Conservation (phyloP, 1,140 invertebrate genomes). For the Leptopilina clavipes region DNA sequence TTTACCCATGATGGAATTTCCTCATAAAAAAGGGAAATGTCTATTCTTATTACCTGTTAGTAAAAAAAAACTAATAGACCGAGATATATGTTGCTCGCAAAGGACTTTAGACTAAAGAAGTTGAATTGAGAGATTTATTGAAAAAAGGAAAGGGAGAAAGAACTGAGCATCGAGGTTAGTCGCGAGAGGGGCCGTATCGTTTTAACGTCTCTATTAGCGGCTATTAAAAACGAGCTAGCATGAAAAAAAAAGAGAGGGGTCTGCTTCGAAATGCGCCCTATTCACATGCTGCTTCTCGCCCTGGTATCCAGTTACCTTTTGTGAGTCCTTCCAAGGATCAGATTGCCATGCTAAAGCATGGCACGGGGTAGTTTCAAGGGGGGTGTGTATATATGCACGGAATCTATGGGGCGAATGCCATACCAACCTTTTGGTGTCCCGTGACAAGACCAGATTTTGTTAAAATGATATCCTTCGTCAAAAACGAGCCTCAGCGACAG, state of each 20-base stretch:
- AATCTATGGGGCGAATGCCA: constrained; percentile 46
- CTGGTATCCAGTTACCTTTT: constrained; percentile 72
- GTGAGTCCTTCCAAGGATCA: constrained; percentile 67
- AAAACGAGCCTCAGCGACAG: constrained; percentile 37
- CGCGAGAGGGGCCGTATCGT: constrained; percentile 69
- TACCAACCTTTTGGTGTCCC: constrained; percentile 55
- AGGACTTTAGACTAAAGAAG: constrained; percentile 40
- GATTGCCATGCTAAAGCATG: constrained; percentile 63
- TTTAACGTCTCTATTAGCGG: constrained; percentile 75
- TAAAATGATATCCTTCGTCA: constrained; percentile 69
- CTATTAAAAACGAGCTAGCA: constrained; percentile 70
- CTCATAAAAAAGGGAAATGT: not conserved
- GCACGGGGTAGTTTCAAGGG: constrained; percentile 59
- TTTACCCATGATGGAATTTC: too few species aligned
- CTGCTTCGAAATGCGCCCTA: constrained; percentile 62
- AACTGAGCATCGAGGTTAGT: constrained; percentile 69
- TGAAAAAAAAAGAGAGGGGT: constrained; percentile 47
- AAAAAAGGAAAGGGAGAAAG: constrained; percentile 54
- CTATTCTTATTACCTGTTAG: not conserved
- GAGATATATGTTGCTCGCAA: constrained; percentile 6
- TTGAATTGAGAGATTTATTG: constrained; percentile 27
- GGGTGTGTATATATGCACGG: constrained; percentile 47
- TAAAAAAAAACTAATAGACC: not conserved
- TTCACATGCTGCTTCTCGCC: constrained; percentile 68
- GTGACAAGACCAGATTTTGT: constrained; percentile 71